These are phyloP conservation scores for Pipistrellus pygmaeus DNA, from an alignment of 2,797 vertebrate genomes.

Conservation along the genomic window DNA sequence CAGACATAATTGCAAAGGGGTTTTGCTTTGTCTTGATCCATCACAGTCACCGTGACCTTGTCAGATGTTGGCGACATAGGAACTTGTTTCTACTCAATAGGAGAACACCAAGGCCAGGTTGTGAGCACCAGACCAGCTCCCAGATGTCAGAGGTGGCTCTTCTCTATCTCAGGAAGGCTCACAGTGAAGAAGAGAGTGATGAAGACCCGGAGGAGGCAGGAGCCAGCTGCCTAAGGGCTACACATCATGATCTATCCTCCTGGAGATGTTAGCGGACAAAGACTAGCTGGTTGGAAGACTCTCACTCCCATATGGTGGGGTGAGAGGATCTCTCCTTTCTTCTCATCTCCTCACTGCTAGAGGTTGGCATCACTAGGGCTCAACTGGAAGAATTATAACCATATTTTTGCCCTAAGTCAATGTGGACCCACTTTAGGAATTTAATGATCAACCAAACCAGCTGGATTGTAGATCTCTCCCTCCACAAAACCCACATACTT, in stretches of 20 bases:
- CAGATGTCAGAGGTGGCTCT: neutral
- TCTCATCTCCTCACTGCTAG: neutral
- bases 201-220: neutral
- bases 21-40: neutral
- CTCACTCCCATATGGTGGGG: rapidly evolving
- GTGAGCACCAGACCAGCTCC: neutral
- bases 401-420: neutral
- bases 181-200: neutral
- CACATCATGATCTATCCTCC: neutral
- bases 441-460: neutral
- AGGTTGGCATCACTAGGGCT: neutral
- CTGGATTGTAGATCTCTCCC: neutral
- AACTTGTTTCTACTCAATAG: neutral
- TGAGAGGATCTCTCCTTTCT: neutral
- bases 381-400: neutral
- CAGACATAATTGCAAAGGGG: neutral
- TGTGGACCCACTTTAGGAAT: neutral
- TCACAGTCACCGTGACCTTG: rapidly evolving
- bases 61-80: neutral
- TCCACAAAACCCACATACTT: neutral
- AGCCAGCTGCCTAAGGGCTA: neutral
- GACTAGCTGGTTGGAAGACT: neutral
- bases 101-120: neutral
- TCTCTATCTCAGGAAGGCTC: neutral
- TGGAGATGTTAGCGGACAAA: neutral